Conservation (phyloP, 2,797 vertebrate species). For the Mycteria americana region DNA sequence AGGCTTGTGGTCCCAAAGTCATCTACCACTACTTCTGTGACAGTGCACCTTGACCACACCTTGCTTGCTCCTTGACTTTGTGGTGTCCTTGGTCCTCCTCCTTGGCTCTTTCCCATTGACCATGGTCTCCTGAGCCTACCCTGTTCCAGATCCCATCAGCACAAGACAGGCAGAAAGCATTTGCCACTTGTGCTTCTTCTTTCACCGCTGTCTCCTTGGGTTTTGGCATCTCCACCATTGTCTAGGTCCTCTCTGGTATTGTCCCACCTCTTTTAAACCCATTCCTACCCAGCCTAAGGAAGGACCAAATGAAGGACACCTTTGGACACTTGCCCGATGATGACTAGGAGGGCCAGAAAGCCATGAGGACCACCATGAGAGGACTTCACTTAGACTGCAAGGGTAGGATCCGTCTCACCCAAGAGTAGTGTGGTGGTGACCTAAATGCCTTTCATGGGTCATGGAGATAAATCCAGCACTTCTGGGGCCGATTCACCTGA, state of each 20-base stretch:
- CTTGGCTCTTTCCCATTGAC: slow-evolving; percentile 20
- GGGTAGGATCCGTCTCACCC: background rate
- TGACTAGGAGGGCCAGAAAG: background rate
- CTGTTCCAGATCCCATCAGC: slow-evolving; percentile 41
- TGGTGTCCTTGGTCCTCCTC: background rate
- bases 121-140: slow-evolving; percentile 24
- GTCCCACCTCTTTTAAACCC: slow-evolving; percentile 41
- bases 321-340: background rate
- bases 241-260: slow-evolving; percentile 27
- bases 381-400: background rate
- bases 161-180: background rate
- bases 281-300: slow-evolving; percentile 27
- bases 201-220: slow-evolving; percentile 50
- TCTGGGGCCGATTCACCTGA: background rate
- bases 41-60: background rate
- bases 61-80: background rate
- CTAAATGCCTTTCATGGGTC: background rate
- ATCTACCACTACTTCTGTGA: background rate
- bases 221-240: slow-evolving; percentile 29
- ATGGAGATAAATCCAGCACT: background rate
- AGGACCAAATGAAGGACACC: background rate
- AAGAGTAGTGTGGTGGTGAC: background rate
- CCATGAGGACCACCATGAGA: background rate
- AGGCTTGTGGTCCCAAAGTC: background rate
- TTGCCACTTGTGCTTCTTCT: slow-evolving; percentile 50